phyloP scores from a whole-genome alignment of 2,797 vertebrate genomes.

The Macropodus opercularis region DNA sequence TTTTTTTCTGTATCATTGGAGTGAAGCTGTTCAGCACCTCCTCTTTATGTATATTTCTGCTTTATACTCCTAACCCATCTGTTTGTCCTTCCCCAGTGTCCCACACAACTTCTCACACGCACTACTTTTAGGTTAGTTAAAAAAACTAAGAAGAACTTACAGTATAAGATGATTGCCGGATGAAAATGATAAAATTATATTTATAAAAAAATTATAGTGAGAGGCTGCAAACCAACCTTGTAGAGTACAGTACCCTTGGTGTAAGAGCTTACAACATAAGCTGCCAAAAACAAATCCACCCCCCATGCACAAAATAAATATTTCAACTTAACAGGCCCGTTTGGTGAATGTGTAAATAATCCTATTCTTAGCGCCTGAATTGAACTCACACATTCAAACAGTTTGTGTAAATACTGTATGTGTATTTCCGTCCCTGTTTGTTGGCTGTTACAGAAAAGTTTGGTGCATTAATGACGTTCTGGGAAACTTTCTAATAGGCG shows the following conservation, averaged over 20 bases:
- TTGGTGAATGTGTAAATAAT: conserved; percentile 36
- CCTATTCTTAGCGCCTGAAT: conserved; percentile 40
- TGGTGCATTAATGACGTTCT: conserved; percentile 23
- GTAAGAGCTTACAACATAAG: conserved; percentile 16
- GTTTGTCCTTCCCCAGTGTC: not conserved
- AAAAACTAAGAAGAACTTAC: conserved; percentile 1
- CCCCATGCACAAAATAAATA: conserved; percentile 16
- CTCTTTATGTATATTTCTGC: conserved; percentile 14
- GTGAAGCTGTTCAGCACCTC: conserved; percentile 17
- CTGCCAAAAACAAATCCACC: conserved; percentile 8
- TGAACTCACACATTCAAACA: conserved; percentile 34
- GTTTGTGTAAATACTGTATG: conserved; percentile 15
- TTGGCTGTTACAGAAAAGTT: conserved; percentile 42
- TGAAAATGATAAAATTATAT: too few species aligned
- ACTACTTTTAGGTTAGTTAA: not conserved
- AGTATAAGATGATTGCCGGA: too few species aligned
- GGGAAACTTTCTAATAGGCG: conserved; percentile 19
- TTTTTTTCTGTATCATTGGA: conserved; percentile 7
- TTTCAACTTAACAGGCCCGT: conserved; percentile 36
- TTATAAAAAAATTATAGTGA: too few species aligned
- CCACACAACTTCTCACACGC: too few species aligned
- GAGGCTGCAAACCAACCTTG: conserved; percentile 14
- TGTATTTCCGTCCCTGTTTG: conserved; percentile 17
- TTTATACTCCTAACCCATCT: conserved; percentile 4
- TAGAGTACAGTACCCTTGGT: not conserved